Base-by-base conservation (phyloP, 2,113 vertebrate species). In the Hucho hucho region DNA sequence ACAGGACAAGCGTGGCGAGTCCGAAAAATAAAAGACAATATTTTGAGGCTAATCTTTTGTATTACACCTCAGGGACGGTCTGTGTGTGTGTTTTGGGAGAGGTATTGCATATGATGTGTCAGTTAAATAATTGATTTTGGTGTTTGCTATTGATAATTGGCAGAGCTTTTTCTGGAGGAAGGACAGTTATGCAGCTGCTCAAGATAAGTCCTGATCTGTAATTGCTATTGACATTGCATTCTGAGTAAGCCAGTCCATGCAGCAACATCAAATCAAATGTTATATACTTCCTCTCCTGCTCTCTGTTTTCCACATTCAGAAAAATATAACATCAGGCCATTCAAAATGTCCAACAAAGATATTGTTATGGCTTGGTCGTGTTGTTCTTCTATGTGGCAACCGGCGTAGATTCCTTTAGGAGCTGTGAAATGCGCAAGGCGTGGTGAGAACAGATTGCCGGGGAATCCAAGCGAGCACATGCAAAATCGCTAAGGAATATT, bases 151-250 rank as follows among this genome's bases (percentile, higher is more conserved):
- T 80, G 77, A 85, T 85, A 86, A 89, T 84, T 86, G 82, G 77
- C 59, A 81, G 49, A 9, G 24, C 79, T 78, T 81, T 32, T 76
- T 76, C 75, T 84, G 80, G 32, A 32, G 6, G 32, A 86, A 83
- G 79, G 84, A 88, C 84, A 88, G 74, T 77, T 70, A 84, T 74
- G 80, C 82, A 81, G 78, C 81, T 75, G 81, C 83, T 81, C 73
- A 79, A 84, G 87, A 88, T 90, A 90, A 91, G 77, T 81, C 59
- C 83, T 66, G 75, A 73, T 75, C 82, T 70, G 85, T 90, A 89
- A 92, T 91, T 88, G 88, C 86, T 93, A 92, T 91, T 91, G 91
- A 91, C 87, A 90, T 65, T 86, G 65, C 75, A 82, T 85, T 88
- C 89, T 85, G 82, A 82, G 77, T 83, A 84, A 90, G 82, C 78